phyloP scores from a whole-genome alignment of 2,797 vertebrate genomes.

The Mormyrops boulengeri region DNA sequence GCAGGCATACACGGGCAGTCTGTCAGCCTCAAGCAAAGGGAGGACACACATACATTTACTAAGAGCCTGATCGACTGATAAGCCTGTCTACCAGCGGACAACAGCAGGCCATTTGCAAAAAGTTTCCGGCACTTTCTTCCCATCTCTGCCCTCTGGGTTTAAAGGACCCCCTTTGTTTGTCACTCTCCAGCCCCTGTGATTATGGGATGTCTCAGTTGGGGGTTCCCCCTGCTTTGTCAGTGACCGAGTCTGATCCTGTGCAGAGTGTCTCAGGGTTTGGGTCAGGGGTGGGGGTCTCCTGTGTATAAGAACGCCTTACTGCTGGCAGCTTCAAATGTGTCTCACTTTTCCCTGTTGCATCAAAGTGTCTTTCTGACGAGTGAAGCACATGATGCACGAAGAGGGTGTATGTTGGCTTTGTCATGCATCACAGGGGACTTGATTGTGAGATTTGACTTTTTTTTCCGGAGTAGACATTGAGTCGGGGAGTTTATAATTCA shows the following conservation, averaged over 20 bases:
- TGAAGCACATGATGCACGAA: background rate
- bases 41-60: background rate
- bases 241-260: slow-evolving; percentile 38
- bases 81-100: background rate
- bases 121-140: slow-evolving; percentile 1
- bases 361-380: background rate
- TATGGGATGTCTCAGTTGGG: slow-evolving; percentile 32
- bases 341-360: background rate
- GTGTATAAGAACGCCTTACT: background rate
- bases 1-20: background rate
- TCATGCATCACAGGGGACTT: background rate
- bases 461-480: background rate
- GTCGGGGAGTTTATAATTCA: background rate
- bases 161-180: background rate
- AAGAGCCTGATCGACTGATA: background rate
- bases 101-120: background rate
- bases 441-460: background rate
- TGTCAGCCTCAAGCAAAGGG: background rate
- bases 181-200: slow-evolving; percentile 46
- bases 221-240: slow-evolving; percentile 30
- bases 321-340: slow-evolving; percentile 30
- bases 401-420: background rate
- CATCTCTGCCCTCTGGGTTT: background rate
- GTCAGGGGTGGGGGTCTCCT: slow-evolving; percentile 52
- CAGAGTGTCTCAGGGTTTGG: slow-evolving; percentile 59